Base-by-base conservation (phyloP, 1,140 invertebrate species). In the Lanistes nyassanus region DNA sequence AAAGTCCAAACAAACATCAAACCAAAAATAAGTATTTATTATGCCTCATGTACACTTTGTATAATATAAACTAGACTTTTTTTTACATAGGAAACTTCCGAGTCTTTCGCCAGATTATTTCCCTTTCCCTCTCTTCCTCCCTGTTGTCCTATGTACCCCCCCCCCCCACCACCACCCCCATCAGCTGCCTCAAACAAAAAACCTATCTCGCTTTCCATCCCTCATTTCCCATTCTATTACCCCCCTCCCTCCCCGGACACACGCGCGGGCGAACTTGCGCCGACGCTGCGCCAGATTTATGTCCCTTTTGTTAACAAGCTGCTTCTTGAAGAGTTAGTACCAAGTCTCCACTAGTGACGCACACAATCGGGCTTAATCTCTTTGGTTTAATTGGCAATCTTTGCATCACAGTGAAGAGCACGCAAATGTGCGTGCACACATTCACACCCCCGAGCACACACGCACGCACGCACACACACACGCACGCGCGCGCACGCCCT, bases 391-490 rank as follows among this genome's bases (percentile, higher is more conserved):
- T 4, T 34, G 11, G 3, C 23, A 34, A 34, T n/a, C 13, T n/a
- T 55, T 55, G 13, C 13, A 16, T n/a, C 53, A n/a, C n/a, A 55
- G 13, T 55, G 53, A 55, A 55, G 53, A 3, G 11, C 58, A 60
- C 58, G 23, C 58, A 60, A n/a, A 55, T n/a, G n/a, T 21, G 29
- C 21, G 29, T 31, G 29, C 56, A 21, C 21, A 21, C 21, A 21
- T 31, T 26, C 56, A 60, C 56, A 60, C 56, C 5, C 60, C 23
- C 60, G 29, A 19, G 29, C 60, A 64, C 60, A 64, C 60, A 64
- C 60, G 29, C 60, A 64, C 60, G 29, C 60, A 31, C 60, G 29
- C 60, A 31, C 60, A 64, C 60, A 64, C 60, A 64, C 60, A 31
- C 60, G 29, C 60, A 31, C 60, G 29, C 60, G 13, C 60, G 29